Evolutionary conservation across 92 coral and sea anemone species (phyloP).

Genomic region (Micromussa lordhowensis): DNA sequence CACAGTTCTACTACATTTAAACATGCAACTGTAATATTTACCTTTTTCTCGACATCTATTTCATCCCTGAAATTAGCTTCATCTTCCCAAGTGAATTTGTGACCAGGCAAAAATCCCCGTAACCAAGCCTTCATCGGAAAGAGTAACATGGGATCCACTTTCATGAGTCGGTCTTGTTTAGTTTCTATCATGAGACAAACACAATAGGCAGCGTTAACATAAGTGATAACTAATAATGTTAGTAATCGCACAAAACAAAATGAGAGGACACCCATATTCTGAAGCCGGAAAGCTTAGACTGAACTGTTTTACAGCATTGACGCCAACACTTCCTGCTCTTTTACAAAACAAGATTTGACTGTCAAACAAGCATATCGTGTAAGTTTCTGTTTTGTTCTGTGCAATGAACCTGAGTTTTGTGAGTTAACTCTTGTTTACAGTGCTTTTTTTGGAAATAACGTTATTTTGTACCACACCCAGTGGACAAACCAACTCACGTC

Average conservation of each 20-base stretch:
- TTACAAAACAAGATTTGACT: too few species aligned
- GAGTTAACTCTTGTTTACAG: too few species aligned
- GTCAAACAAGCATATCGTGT: too few species aligned
- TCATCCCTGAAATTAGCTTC: slow-evolving; percentile 40
- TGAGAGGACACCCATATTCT: not conserved
- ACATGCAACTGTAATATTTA: not conserved
- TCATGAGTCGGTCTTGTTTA: slow-evolving; percentile 66
- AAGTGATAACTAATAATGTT: too few species aligned
- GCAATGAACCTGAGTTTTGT: too few species aligned
- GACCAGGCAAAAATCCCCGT: slow-evolving; percentile 80
- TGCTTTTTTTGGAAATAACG: too few species aligned
- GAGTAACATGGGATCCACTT: slow-evolving; percentile 68
- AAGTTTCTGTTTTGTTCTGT: too few species aligned
- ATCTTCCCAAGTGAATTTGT: slow-evolving; percentile 84
- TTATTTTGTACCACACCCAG: too few species aligned
- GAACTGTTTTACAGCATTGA: too few species aligned
- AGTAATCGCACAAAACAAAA: not conserved
- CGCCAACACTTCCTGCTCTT: too few species aligned
- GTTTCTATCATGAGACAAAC: slow-evolving; percentile 50
- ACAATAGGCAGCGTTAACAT: not conserved
- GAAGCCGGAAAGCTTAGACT: too few species aligned
- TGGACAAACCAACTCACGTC: too few species aligned
- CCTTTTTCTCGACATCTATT: not conserved
- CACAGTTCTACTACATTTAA: not conserved
- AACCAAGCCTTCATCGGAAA: slow-evolving; percentile 85